Conservation (phyloP, 2,113 vertebrate species). For the Psittacara wagleri region DNA sequence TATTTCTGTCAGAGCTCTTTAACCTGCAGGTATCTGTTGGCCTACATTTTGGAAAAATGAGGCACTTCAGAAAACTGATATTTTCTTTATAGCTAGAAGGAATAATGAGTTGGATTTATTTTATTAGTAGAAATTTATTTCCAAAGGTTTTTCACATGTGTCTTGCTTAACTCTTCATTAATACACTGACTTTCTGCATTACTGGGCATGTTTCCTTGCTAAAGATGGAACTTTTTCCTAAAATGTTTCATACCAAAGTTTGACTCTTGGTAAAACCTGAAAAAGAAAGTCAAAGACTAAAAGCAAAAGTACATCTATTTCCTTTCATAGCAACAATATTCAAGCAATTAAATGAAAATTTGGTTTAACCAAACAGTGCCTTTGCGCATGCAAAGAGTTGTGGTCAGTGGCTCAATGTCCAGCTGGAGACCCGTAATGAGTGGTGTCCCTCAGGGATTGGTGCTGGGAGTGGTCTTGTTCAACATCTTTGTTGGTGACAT, state of each 20-base stretch:
- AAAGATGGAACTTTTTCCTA: background rate
- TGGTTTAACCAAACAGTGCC: background rate
- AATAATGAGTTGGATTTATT: background rate
- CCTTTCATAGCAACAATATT: background rate
- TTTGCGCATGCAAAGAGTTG: background rate
- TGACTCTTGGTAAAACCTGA: background rate
- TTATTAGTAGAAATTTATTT: conserved; percentile 22
- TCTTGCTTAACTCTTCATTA: background rate
- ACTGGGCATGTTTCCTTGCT: background rate
- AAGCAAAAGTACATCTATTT: background rate
- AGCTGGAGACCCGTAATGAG: too few species aligned
- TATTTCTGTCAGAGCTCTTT: conserved; percentile 11
- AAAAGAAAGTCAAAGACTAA: background rate
- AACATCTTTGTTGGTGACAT: too few species aligned
- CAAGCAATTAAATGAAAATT: background rate
- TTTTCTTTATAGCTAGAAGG: background rate
- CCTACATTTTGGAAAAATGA: conserved; percentile 23
- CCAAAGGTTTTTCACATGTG: background rate
- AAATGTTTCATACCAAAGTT: background rate
- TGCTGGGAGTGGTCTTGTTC: too few species aligned
- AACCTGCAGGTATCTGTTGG: conserved; percentile 8
- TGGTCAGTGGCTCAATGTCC: too few species aligned
- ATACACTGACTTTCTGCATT: background rate
- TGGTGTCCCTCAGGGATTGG: too few species aligned
- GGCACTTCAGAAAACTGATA: background rate